Base-by-base conservation (phyloP, 2,113 vertebrate genomes). In the Entelurus aequoreus region DNA sequence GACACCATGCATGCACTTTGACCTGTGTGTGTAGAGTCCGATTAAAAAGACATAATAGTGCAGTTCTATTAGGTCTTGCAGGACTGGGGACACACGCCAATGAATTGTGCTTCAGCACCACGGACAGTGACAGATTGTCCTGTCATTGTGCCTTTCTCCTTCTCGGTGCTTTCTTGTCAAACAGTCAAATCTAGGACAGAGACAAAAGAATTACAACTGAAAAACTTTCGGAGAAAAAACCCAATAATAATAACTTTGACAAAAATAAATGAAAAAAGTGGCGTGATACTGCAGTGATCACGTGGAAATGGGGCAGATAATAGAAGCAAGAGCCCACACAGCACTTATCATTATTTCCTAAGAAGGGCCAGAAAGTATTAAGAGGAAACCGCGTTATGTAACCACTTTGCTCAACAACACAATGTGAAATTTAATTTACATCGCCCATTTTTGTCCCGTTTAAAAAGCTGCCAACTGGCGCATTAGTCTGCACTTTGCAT, bases 281-380 rank as follows among this genome's bases (percentile, higher is more conserved):
- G 36, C 5, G 2, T 56, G n/a, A 54, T 15, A 9, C 6, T 28
- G 28, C 28, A 28, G 28, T 15, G 3, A 54, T 36, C 12, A 5
- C 4, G 5, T 35, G 21, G 65, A 65, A 79, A 72, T 38, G 66
- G 65, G 48, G 68, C 66, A 51, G 72, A 79, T 87, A 86, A 87
- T 83, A 79, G 82, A 81, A 72, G 62, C 75, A 65, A 62, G 60
- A 60, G 66, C 68, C 58, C 55, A 48, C 5, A 68, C 5, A 68
- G 72, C 83, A 81, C 76, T 81, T 82, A 86, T 74, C 71, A 66
- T 49, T 50, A 59, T 53, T 54, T 64, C 69, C 60, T 74, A 70
- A 38, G 51, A 75, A 61, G 53, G 62, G 51, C 10, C 62, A 67
- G 76, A 66, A 48, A 51, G 54, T 28, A 28, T 28, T 28, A 28